Evolutionary conservation across 2,113 vertebrate species (phyloP).

Genomic region (Butorides virescens): DNA sequence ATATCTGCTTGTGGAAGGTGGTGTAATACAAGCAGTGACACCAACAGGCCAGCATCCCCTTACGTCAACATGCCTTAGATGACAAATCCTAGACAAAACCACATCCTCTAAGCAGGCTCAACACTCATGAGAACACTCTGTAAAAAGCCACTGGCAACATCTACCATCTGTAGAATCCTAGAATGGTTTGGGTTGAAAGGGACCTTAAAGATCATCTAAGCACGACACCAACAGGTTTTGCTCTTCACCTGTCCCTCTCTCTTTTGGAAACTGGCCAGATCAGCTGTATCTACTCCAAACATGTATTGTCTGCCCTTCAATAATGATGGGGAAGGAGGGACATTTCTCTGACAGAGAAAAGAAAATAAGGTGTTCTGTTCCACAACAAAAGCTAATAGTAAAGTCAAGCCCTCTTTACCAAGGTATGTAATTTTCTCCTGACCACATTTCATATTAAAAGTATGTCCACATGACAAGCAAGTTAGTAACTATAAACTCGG

Average conservation of each 20-base stretch:
- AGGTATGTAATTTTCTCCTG: not conserved
- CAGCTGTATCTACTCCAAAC: not conserved
- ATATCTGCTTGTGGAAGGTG: not conserved
- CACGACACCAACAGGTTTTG: not conserved
- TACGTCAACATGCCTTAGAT: not conserved
- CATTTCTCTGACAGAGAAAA: not conserved
- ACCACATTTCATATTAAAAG: not conserved
- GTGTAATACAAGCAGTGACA: not conserved
- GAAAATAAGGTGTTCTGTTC: not conserved
- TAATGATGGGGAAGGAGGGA: not conserved
- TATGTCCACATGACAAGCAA: not conserved
- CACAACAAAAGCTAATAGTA: not conserved
- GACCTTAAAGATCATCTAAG: not conserved
- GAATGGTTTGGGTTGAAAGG: too few relatives aligned
- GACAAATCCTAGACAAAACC: not conserved
- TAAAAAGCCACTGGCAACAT: not conserved
- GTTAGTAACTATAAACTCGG: not conserved
- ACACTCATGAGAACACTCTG: not conserved
- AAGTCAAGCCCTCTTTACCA: not conserved
- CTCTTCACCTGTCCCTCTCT: not conserved
- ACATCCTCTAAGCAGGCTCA: not conserved
- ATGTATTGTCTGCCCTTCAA: not conserved
- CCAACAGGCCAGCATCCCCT: not conserved
- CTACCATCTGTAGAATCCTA: not conserved
- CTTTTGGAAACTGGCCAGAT: not conserved